Percentiles rank a stretch among this genome's conserved stretches.
phyloP scores from a whole-genome alignment of 2,888 invertebrate genomes.

The Scelioninae gen. 1 region DNA sequence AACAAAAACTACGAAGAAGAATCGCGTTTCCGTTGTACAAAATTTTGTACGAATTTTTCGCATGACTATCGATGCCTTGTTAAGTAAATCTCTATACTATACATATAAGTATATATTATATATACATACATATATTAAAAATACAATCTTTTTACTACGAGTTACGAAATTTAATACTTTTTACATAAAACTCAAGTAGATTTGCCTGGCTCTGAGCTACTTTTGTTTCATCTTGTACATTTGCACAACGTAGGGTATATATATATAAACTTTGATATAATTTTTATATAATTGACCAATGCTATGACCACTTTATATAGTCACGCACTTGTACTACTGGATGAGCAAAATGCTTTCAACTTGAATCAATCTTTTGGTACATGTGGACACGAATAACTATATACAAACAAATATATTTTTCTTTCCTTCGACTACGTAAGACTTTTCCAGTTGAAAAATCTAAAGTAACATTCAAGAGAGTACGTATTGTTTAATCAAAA shows the following conservation, averaged over 20 bases:
- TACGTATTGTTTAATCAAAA: conserved; percentile 40
- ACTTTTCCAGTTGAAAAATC: conserved; percentile 19
- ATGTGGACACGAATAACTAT: conserved; percentile 32
- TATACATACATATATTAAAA: conserved; percentile 42
- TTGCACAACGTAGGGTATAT: conserved; percentile 52
- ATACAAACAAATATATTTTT: conserved; percentile 42
- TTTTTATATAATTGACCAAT: conserved; percentile 62
- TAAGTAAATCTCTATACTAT: conserved; percentile 55
- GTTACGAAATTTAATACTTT: conserved; percentile 62
- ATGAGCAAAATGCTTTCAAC: conserved; percentile 25
- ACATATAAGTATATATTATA: conserved; percentile 57
- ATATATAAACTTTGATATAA: conserved; percentile 57
- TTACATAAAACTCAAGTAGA: conserved; percentile 57
- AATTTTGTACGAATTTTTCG: conserved; percentile 58
- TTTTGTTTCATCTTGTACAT: conserved; percentile 59
- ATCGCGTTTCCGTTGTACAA: conserved; percentile 54
- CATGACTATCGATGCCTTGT: conserved; percentile 66
- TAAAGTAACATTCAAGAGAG: neutral
- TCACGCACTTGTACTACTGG: conserved; percentile 42
- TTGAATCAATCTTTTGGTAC: conserved; percentile 50
- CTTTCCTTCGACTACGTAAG: conserved; percentile 35
- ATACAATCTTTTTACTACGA: conserved; percentile 62
- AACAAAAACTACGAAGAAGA: conserved; percentile 2
- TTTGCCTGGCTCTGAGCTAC: conserved; percentile 53
- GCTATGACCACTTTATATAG: conserved; percentile 55